These are phyloP conservation scores for Antheraea assamensis DNA, from an alignment of 2,888 invertebrate species.

Conservation along the genomic window DNA sequence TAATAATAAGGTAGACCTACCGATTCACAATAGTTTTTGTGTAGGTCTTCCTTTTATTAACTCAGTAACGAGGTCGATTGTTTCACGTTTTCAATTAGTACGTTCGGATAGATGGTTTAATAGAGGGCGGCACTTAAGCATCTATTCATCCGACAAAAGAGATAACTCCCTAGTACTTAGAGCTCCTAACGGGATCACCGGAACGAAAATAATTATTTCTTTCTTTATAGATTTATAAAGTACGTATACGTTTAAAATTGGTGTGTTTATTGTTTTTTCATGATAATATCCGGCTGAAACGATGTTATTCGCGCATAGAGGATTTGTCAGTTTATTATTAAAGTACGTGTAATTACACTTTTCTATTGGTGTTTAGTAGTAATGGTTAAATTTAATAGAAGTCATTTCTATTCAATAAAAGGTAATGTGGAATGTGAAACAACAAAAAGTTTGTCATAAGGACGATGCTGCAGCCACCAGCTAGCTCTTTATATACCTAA, in stretches of 20 bases:
- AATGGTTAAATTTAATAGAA: no score
- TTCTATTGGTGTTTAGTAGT: no score
- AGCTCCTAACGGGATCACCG: not conserved
- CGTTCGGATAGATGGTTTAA: conserved; percentile 58
- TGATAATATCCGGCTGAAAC: not conserved
- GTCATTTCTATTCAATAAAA: no score
- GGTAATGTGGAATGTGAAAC: no score
- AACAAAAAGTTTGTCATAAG: no score
- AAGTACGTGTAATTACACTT: no score
- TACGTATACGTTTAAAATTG: no score
- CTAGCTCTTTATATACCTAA: no score
- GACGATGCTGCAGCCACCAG: no score
- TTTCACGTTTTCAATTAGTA: conserved; percentile 78
- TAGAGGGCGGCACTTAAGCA: conserved; percentile 31
- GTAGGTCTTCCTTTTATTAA: not conserved
- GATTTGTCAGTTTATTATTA: no score
- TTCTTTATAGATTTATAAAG: no score
- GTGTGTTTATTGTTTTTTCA: not conserved
- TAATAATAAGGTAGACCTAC: not conserved
- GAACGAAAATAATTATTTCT: conserved; percentile 1
- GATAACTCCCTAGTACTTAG: conserved; percentile 31
- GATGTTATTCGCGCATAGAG: no score
- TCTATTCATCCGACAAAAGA: conserved; percentile 40
- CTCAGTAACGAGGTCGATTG: conserved; percentile 20
- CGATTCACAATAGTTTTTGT: not conserved